Conservation (phyloP, 2,888 invertebrate species). For the Sinelater perroti region DNA sequence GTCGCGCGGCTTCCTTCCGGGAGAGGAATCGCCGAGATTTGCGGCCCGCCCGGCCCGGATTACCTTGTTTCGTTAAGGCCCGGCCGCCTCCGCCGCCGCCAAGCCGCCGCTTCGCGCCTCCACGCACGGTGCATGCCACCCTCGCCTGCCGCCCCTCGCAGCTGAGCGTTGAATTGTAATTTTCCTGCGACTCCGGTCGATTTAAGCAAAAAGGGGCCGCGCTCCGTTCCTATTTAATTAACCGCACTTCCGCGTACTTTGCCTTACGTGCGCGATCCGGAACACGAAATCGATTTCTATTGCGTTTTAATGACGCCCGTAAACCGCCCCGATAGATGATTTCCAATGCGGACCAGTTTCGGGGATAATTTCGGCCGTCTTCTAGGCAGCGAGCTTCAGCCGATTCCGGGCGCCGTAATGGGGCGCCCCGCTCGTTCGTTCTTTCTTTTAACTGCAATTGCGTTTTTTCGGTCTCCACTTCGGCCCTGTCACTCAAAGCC, state of each 20-base stretch:
- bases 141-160: constrained; percentile 11
- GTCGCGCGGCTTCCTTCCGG: constrained; percentile 48
- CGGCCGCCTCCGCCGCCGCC: too few species aligned
- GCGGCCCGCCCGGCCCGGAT: constrained; percentile 40
- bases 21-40: constrained; percentile 43
- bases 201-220: constrained; percentile 13
- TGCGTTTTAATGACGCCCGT: too few species aligned
- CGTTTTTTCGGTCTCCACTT: too few species aligned
- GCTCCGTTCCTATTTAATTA: constrained; percentile 13
- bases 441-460: too few species aligned
- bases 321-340: too few species aligned
- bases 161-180: constrained; percentile 18
- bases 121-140: constrained; percentile 23
- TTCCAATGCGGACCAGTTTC: too few species aligned
- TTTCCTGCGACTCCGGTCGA: constrained; percentile 17
- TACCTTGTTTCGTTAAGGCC: constrained; percentile 37
- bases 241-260: constrained; percentile 16
- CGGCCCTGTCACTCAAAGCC: too few species aligned
- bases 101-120: constrained; percentile 22
- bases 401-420: too few species aligned
- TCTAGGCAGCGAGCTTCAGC: too few species aligned
- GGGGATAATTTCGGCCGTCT: too few species aligned
- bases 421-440: too few species aligned
- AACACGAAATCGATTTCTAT: too few species aligned
- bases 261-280: constrained; percentile 1